Percentiles rank a stretch among this genome's conserved stretches.
Evolutionary conservation across 2,888 invertebrate genomes (phyloP).

Genomic region (Acanthoscelides obtectus): DNA sequence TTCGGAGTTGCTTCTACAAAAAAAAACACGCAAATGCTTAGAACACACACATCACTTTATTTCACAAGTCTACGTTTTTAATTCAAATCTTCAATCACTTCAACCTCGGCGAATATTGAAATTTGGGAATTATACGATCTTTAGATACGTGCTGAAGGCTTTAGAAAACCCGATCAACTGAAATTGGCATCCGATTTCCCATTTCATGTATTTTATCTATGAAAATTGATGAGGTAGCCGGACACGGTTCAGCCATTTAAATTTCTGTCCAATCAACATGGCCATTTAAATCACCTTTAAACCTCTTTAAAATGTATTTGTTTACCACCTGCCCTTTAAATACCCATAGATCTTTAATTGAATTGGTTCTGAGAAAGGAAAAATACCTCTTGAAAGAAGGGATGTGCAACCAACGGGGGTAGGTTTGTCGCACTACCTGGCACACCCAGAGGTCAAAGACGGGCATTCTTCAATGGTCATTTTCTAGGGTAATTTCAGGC

Average conservation of each 20-base stretch:
- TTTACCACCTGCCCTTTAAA: not conserved
- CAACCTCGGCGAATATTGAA: not conserved
- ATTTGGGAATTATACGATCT: not conserved
- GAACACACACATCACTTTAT: not conserved
- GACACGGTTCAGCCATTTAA: not conserved
- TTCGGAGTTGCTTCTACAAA: too few relatives aligned
- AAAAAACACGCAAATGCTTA: not conserved
- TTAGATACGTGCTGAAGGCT: not conserved
- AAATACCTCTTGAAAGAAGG: not conserved
- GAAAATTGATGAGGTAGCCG: not conserved
- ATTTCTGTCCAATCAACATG: not conserved
- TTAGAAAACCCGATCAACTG: not conserved
- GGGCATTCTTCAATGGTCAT: not conserved
- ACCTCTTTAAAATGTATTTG: not conserved
- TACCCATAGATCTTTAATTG: not conserved
- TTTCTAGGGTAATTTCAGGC: not conserved
- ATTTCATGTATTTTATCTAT: not conserved
- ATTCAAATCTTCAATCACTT: not conserved
- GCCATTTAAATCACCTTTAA: not conserved
- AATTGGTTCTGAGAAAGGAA: not conserved
- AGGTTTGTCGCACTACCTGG: not conserved
- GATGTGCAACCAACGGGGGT: not conserved
- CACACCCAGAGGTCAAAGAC: not conserved
- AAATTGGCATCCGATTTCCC: not conserved
- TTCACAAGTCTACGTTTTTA: not conserved